Evolutionary conservation across 1,140 invertebrate species (phyloP).

Genomic region (Drosophila elegans): DNA sequence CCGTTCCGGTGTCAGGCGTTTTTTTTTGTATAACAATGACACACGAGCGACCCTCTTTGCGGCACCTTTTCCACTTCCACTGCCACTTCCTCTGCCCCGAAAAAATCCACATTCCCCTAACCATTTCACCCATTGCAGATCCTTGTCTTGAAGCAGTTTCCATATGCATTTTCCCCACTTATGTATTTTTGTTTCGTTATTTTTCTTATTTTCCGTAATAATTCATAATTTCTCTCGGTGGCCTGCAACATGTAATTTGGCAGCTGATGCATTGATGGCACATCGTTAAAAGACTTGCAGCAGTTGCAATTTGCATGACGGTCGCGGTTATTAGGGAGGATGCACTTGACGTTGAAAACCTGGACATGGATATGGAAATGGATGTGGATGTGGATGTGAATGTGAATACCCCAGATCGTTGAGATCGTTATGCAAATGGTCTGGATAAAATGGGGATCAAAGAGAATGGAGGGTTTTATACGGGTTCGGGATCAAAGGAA

Average conservation of each 20-base stretch:
- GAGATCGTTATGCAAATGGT: constrained; percentile 37
- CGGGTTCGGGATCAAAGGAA: neutral
- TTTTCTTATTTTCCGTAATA: constrained; percentile 35
- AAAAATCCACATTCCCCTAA: neutral
- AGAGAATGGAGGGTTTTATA: neutral
- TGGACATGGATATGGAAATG: too few species aligned
- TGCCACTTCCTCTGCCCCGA: constrained; percentile 14
- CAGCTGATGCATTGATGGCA: constrained; percentile 64
- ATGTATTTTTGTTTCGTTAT: constrained; percentile 1
- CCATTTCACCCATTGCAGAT: constrained; percentile 21
- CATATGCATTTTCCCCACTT: constrained; percentile 16
- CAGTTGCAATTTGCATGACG: constrained; percentile 56
- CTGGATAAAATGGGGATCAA: constrained; percentile 6
- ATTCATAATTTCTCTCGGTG: constrained; percentile 45
- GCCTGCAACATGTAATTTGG: constrained; percentile 64
- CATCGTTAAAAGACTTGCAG: constrained; percentile 26
- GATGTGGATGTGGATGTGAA: neutral
- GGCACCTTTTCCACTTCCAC: constrained; percentile 13
- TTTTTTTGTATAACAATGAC: constrained; percentile 73
- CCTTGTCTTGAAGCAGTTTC: constrained; percentile 25
- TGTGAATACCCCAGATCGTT: constrained; percentile 7
- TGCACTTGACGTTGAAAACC: constrained; percentile 30
- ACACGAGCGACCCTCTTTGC: constrained; percentile 21
- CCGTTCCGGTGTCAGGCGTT: constrained; percentile 77
- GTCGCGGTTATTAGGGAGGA: constrained; percentile 35